Conservation (phyloP, 1,140 invertebrate species). For the Hetaerina americana region DNA sequence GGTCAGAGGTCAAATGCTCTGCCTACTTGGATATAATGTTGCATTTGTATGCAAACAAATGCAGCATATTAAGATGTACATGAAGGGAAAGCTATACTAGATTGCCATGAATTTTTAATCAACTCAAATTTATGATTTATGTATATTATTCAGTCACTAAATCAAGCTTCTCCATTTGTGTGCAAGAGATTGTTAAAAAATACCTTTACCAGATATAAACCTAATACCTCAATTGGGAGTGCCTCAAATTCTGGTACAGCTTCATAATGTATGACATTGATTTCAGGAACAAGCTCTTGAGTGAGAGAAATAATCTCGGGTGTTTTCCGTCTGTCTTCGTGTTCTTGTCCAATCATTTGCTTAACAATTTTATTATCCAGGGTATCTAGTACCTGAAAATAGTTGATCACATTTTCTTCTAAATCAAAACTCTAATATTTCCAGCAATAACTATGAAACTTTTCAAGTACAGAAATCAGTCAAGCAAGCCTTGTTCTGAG, state of each 20-base stretch:
- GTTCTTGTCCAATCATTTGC: conserved; percentile 19
- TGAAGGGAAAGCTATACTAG: too few relatives aligned
- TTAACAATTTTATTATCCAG: conserved; percentile 26
- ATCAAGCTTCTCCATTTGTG: background rate
- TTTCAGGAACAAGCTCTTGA: background rate
- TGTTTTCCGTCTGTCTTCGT: conserved; percentile 34
- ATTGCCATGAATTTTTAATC: background rate
- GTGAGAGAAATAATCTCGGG: conserved; percentile 13
- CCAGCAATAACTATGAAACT: background rate
- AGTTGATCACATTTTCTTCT: background rate
- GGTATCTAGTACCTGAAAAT: conserved; percentile 18
- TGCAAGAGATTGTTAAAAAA: background rate
- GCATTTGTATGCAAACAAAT: too few relatives aligned
- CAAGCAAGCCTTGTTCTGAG: background rate
- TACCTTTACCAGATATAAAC: background rate
- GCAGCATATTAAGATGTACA: background rate
- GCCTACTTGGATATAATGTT: too few relatives aligned
- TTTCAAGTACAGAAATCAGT: background rate
- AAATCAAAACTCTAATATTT: background rate
- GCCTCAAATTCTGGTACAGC: background rate
- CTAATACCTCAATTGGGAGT: background rate
- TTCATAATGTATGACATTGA: background rate
- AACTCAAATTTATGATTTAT: background rate
- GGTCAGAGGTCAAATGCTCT: too few relatives aligned
- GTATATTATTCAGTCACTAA: background rate